Base-by-base conservation (phyloP, 37 sponge, comb jelly and placozoan species). In the Chondrosia reniformis region DNA sequence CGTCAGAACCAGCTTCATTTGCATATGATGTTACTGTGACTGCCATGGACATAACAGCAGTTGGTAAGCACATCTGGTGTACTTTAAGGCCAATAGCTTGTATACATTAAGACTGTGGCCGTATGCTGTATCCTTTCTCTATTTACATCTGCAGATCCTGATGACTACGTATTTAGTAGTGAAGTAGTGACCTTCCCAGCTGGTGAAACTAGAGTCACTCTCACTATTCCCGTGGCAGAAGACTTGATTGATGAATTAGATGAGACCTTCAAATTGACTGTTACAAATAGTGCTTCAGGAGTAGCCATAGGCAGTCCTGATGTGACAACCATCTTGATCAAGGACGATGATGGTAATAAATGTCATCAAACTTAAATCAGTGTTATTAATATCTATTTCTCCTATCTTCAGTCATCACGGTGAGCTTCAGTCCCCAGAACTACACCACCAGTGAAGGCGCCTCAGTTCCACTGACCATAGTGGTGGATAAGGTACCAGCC, bases 121-220 rank as follows among this genome's bases (percentile, higher is more conserved):
- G n/a, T n/a, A n/a, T n/a, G n/a, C n/a, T n/a, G n/a, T n/a, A n/a
- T n/a, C n/a, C n/a, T n/a, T n/a, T n/a, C n/a, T n/a, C n/a, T n/a
- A n/a, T n/a, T n/a, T n/a, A n/a, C n/a, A n/a, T n/a, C n/a, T n/a
- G n/a, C n/a, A n/a, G n/a, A n/a, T n/a, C n/a, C n/a, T n/a, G n/a
- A n/a, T n/a, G n/a, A n/a, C n/a, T n/a, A n/a, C n/a, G n/a, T n/a
- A n/a, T n/a, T n/a, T n/a, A n/a, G n/a, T n/a, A n/a, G n/a, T n/a
- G n/a, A n/a, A 40, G 44, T n/a, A 39, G 43, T 69, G 10, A 69
- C 72, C 12, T 43, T 69, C 41, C 72, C 72, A 25, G 72, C 72
- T 69, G 72, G 72, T 24, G 25, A 69, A 44, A 69, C 72, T 25
- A 39, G 42, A 42, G 0, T 41, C 42, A 13, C 17, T 1, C 42